A percentile compares a stretch with the other conserved stretches of the same genome.
These are phyloP conservation scores for Melanotaenia nigrans DNA, from an alignment of 2,797 vertebrate species.

Conservation along the genomic window DNA sequence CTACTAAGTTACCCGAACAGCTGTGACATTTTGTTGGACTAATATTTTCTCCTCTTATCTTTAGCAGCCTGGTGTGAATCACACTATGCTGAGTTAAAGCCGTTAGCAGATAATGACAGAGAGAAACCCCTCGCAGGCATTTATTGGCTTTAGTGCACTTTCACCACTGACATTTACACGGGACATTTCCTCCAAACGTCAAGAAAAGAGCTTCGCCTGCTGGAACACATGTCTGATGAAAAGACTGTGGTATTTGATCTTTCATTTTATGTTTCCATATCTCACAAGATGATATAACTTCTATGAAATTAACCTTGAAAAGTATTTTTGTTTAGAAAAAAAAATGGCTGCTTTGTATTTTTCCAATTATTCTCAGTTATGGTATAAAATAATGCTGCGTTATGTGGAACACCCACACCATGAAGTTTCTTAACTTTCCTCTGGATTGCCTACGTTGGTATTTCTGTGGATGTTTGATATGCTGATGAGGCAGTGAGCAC, in stretches of 20 bases:
- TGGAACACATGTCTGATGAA: conserved; percentile 22
- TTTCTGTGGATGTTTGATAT: conserved; percentile 31
- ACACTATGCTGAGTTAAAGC: conserved; percentile 20
- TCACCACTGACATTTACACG: conserved; percentile 51
- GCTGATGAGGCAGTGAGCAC: conserved; percentile 12
- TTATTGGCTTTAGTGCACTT: conserved; percentile 44
- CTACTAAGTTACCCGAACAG: conserved; percentile 27
- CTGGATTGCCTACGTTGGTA: conserved; percentile 8
- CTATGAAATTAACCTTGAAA: background rate
- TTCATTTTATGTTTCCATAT: background rate
- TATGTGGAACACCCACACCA: background rate
- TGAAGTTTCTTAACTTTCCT: conserved; percentile 14
- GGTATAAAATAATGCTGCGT: background rate
- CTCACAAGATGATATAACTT: background rate
- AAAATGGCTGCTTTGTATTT: no score
- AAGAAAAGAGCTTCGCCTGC: conserved; percentile 15
- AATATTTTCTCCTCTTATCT: conserved; percentile 44
- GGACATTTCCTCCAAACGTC: conserved; percentile 44
- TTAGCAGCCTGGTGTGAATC: conserved; percentile 16
- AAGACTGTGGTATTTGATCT: conserved; percentile 10
- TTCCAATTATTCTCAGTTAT: conserved; percentile 1
- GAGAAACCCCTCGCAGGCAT: conserved; percentile 19
- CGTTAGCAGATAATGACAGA: conserved; percentile 51
- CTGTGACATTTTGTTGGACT: conserved; percentile 50
- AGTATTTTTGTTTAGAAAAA: no score